Evolutionary conservation across 2,888 invertebrate genomes (phyloP).

Genomic region (Quadroppia sp.): DNA sequence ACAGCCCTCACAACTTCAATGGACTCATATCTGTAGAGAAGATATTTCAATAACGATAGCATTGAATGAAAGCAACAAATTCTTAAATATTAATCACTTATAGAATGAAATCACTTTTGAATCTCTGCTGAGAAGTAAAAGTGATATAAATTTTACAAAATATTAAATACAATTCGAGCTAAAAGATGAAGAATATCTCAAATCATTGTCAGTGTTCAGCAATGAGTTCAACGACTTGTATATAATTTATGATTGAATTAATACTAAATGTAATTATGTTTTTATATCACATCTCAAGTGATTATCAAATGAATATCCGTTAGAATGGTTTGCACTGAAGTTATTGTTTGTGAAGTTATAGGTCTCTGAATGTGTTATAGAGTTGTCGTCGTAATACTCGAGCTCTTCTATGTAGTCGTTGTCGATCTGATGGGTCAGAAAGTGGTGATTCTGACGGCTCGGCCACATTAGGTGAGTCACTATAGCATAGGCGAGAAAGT

Average conservation of each 20-base stretch:
- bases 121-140: too few species aligned
- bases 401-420: conserved; percentile 42
- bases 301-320: conserved; percentile 24
- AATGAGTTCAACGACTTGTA: too few species aligned
- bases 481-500: conserved; percentile 88
- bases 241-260: neutral
- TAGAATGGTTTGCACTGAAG: conserved; percentile 15
- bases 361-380: conserved; percentile 25
- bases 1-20: too few species aligned
- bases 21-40: too few species aligned
- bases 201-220: too few species aligned
- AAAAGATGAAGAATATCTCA: too few species aligned
- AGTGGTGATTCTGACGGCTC: conserved; percentile 55
- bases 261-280: neutral
- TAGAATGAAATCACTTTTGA: too few species aligned
- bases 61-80: too few species aligned
- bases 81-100: too few species aligned
- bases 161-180: too few species aligned
- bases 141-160: too few species aligned
- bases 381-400: conserved; percentile 41
- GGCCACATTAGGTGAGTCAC: conserved; percentile 96
- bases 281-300: conserved; percentile 31
- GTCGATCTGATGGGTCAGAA: conserved; percentile 39
- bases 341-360: conserved; percentile 37
- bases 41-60: too few species aligned